Base-by-base conservation (phyloP, 1,140 invertebrate genomes). In the Hyles euphorbiae region DNA sequence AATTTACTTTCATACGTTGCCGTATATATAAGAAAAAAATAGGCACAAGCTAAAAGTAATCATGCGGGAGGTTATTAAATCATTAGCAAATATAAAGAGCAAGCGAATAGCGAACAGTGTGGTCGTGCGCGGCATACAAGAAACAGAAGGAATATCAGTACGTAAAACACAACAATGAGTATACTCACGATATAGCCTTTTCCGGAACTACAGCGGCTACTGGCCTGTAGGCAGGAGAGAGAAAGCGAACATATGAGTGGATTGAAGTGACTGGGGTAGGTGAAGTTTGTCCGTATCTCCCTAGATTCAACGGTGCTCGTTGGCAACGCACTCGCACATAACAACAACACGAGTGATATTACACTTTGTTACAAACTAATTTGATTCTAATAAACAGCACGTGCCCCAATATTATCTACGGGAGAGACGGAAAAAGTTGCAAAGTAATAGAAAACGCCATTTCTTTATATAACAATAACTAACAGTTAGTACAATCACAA, bases 181-280 rank as follows among this genome's bases (percentile, higher is more conserved):
- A 90, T 92, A 94, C 94, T 95, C 92, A 95, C 94, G 93, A 95
- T 94, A 94, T 95, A 95, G 93, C 94, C 94, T 93, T 94, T 94
- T 91, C 94, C 94, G 91, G 94, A 95, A 92, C 94, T 95, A 92
- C 94, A 94, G 91, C 94, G 92, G 91, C 94, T 95, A 92, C 94
- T 95, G 88, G 94, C 94, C 94, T 95, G 92, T 89, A 90, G 91
- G 87, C 83, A 89, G 82, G 83, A 89, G 78, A 86, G 71, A 87
- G 76, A 87, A 89, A 87, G 83, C 84, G 81, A 81, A 87, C 79
- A 78, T 81, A 81, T 89, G 78, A 89, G 79, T 88, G 83, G 83
- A 86, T 62, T 73, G 75, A 72, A 81, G 61, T 73, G 74, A 82
- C 60, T 71, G 60, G 65, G 76, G 68, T 66, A 60, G 65, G 72